phyloP scores from a whole-genome alignment of 2,113 vertebrate species.

The Porphyrio hochstetteri region DNA sequence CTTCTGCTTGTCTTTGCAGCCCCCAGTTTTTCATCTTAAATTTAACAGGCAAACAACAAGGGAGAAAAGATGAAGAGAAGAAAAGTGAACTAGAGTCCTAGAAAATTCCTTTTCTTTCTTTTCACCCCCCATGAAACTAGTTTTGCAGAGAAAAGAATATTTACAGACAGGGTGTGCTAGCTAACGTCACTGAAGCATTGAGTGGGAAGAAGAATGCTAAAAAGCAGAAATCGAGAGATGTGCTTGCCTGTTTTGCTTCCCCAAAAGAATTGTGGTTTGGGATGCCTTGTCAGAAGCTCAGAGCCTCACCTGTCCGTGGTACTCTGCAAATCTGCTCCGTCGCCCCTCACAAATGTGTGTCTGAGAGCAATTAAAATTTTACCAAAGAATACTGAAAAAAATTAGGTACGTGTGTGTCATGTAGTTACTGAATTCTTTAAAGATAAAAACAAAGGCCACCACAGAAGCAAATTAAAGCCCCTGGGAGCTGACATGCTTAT shows the following conservation, averaged over 20 bases:
- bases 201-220: not conserved
- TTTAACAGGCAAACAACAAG: not conserved
- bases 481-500: conserved; percentile 60
- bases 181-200: not conserved
- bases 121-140: not conserved
- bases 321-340: not conserved
- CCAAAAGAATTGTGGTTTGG: not conserved
- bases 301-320: conserved; percentile 8
- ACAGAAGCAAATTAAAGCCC: conserved; percentile 66
- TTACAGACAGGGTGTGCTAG: not conserved
- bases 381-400: not conserved
- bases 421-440: conserved; percentile 55
- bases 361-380: conserved; percentile 19
- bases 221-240: not conserved
- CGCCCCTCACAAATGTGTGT: not conserved
- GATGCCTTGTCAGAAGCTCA: not conserved
- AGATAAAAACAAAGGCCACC: conserved; percentile 62
- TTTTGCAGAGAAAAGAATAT: not conserved
- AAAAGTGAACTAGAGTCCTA: not conserved
- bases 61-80: not conserved
- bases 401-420: not conserved
- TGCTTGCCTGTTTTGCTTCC: not conserved
- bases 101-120: not conserved
- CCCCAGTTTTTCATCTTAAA: not conserved
- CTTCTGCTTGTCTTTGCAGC: not conserved